These are phyloP conservation scores for Melanophora roralis DNA, from an alignment of 2,888 invertebrate genomes.

Conservation along the genomic window DNA sequence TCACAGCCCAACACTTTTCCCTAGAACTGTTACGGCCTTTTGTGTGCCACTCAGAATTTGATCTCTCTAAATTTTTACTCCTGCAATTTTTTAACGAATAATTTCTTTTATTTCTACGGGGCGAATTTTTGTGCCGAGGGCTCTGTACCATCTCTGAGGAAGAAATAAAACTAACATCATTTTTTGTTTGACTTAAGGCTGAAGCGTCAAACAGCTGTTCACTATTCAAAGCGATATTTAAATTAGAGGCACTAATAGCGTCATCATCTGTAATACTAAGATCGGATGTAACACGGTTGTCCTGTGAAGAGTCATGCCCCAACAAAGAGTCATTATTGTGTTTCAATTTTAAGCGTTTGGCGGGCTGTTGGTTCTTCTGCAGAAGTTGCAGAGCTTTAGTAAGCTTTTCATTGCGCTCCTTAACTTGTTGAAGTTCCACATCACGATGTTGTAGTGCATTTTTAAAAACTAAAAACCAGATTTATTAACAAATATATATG, in stretches of 20 bases:
- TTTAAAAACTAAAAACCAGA: conserved; percentile 57
- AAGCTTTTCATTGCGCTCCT: conserved; percentile 66
- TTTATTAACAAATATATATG: neutral
- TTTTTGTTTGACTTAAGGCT: conserved; percentile 53
- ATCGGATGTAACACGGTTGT: neutral
- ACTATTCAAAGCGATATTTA: conserved; percentile 72
- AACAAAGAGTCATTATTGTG: neutral
- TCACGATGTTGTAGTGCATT: conserved; percentile 56
- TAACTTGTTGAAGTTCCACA: conserved; percentile 59
- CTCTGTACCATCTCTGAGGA: conserved; percentile 32
- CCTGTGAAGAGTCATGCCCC: neutral
- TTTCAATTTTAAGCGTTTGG: conserved; percentile 34
- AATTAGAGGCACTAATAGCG: conserved; percentile 63
- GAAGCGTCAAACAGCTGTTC: conserved; percentile 65
- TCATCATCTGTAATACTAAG: conserved; percentile 35
- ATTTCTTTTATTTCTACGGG: conserved; percentile 26
- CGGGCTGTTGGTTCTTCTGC: conserved; percentile 29
- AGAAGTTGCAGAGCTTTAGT: conserved; percentile 64
- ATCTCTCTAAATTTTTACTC: conserved; percentile 13
- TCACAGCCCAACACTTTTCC: conserved; percentile 29
- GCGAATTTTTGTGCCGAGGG: neutral
- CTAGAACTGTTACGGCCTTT: conserved; percentile 40
- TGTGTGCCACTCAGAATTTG: conserved; percentile 45
- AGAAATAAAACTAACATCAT: neutral
- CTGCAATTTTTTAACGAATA: conserved; percentile 6